These are phyloP conservation scores for Meloidogyne chitwoodi DNA, from an alignment of 1,140 invertebrate genomes.

Conservation along the genomic window DNA sequence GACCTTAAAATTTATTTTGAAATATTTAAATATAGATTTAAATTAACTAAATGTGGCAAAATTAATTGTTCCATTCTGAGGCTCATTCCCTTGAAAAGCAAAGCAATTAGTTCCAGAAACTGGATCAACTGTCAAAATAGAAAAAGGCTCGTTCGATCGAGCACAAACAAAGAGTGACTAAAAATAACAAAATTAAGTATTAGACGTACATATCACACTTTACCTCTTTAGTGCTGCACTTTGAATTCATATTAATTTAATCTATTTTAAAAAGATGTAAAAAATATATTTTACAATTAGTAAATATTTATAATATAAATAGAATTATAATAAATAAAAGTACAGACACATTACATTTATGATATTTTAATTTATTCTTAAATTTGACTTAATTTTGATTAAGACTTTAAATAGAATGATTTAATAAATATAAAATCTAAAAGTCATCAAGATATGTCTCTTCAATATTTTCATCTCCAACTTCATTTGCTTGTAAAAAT, in stretches of 20 bases:
- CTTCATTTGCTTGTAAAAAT: slow-evolving; percentile 69
- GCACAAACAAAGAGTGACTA: slow-evolving; percentile 10
- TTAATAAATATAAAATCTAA: no score
- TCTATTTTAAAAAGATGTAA: no score
- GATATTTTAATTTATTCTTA: no score
- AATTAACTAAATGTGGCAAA: background rate
- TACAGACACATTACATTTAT: no score
- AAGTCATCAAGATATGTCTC: slow-evolving; percentile 42
- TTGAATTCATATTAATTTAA: background rate
- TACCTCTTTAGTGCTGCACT: background rate
- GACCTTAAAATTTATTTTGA: background rate
- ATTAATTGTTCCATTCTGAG: background rate
- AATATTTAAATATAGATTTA: background rate
- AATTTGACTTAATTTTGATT: no score
- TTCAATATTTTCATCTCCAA: slow-evolving; percentile 32
- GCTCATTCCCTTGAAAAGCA: slow-evolving; percentile 4
- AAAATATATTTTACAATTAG: no score
- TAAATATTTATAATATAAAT: no score
- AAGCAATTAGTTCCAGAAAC: background rate
- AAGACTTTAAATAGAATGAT: no score
- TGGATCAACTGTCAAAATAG: slow-evolving; percentile 11
- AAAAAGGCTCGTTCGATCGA: background rate
- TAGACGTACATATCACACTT: background rate
- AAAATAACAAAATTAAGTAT: background rate
- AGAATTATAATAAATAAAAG: no score